phyloP scores from a whole-genome alignment of 2,113 vertebrate species.

The Tenebrosternarchus preto region DNA sequence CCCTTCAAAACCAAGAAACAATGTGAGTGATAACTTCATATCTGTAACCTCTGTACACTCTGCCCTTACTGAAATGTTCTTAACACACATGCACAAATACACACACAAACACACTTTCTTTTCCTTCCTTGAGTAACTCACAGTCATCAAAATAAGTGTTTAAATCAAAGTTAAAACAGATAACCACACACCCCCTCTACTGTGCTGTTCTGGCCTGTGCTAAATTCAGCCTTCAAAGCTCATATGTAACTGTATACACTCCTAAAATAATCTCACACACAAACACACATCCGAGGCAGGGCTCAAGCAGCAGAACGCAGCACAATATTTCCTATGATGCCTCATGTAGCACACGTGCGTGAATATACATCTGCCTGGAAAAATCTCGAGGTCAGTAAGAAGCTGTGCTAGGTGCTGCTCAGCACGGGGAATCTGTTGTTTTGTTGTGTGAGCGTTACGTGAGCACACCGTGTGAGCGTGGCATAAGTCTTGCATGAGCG shows the following conservation, averaged over 20 bases:
- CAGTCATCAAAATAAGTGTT: constrained; percentile 9
- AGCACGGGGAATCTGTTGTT: too few relatives aligned
- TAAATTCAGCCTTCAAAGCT: constrained; percentile 41
- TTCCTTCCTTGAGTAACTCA: constrained; percentile 4
- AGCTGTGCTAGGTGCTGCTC: too few relatives aligned
- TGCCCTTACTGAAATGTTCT: not conserved
- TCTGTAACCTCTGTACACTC: constrained; percentile 39
- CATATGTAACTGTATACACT: constrained; percentile 68
- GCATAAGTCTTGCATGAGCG: too few relatives aligned
- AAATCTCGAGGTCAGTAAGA: not conserved
- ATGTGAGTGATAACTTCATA: constrained; percentile 32
- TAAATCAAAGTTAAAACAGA: not conserved
- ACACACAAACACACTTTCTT: not conserved
- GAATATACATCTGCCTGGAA: constrained; percentile 39
- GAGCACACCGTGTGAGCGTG: too few relatives aligned
- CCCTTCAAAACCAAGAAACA: constrained; percentile 56
- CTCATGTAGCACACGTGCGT: constrained; percentile 30
- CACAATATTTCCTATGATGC: constrained; percentile 25
- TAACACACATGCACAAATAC: not conserved
- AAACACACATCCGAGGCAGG: constrained; percentile 17
- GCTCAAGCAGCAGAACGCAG: not conserved
- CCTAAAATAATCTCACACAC: constrained; percentile 69
- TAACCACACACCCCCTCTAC: not conserved
- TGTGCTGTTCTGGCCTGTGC: not conserved
- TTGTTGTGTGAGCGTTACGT: too few relatives aligned